Evolutionary conservation across 2,888 invertebrate genomes (phyloP), one percentile per base, ranked within the genome.

Genomic region (Drosophila anomalipes): DNA sequence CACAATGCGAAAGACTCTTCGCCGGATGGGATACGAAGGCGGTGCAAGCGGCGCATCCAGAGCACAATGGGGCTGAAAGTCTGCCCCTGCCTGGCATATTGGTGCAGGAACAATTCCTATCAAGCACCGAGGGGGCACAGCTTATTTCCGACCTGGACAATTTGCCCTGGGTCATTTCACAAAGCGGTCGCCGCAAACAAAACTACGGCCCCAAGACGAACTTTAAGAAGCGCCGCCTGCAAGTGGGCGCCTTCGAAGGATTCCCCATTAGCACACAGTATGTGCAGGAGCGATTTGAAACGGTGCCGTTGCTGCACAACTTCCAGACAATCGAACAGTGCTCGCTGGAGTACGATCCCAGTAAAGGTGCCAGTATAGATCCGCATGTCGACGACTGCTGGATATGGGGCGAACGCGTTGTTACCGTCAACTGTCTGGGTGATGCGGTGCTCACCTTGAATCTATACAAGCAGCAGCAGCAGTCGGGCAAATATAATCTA

Each of bases 201-300:
- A 99, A 99, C 93, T 99, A 96, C 93, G 99, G 99, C 1, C 99
- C 99, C 0, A 99, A 99, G 94, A 98, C 99, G 14, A 99, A 99
- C 94, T 99, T 99, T 93, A 99, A 99, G 92, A 98, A 97, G 93
- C 96, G 95, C 84, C 98, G 97, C 93, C 93, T 99, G 10, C 95
- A 95, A 72, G 83, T 95, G 26, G 97, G 97, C 0, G 93, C 94
- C n/a, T 99, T 99, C 92, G 94, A 94, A 51, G 99, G 99, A 0
- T 97, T 99, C 93, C 99, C 99, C 0, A 92, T 93, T 30, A 96
- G 95, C 92, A 96, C 98, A 0, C 95, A 96, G 89, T 96, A 95
- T 92, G 94, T 98, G 56, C 97, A 98, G 91, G 95, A 96, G 0
- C 95, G 96, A 91, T 96, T 99, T 88, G 82, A 93, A 3, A 65